phyloP scores from a whole-genome alignment of 2,888 invertebrate genomes.

The Dinocampus coccinellae region DNA sequence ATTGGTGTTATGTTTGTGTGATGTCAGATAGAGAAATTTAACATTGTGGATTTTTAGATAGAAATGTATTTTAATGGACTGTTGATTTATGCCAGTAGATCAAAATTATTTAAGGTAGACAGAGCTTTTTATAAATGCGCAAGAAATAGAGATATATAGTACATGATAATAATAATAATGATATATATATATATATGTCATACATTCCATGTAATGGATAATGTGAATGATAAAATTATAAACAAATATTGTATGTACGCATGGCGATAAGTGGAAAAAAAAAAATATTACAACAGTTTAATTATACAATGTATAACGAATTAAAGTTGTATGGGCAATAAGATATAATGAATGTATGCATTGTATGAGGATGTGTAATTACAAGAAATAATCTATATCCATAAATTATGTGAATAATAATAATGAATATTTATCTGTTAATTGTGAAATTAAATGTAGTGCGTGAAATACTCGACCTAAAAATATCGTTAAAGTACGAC shows the following conservation, averaged over 20 bases:
- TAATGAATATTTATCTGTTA: slow-evolving; percentile 1
- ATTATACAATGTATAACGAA: slow-evolving; percentile 6
- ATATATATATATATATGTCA: slow-evolving; percentile 41
- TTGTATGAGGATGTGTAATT: neutral
- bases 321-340: neutral
- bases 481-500: slow-evolving; percentile 20
- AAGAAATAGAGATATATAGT: slow-evolving; percentile 54
- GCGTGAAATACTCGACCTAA: slow-evolving; percentile 29
- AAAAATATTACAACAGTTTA: slow-evolving; percentile 34
- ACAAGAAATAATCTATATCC: slow-evolving; percentile 1
- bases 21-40: slow-evolving; percentile 63
- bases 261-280: slow-evolving; percentile 39
- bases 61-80: slow-evolving; percentile 65
- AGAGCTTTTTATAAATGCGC: slow-evolving; percentile 65
- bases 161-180: slow-evolving; percentile 38
- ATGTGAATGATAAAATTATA: slow-evolving; percentile 42
- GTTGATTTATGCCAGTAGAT: slow-evolving; percentile 67
- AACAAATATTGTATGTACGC: slow-evolving; percentile 35
- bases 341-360: slow-evolving; percentile 13
- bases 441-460: slow-evolving; percentile 5
- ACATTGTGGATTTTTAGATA: slow-evolving; percentile 64
- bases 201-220: slow-evolving; percentile 53
- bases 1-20: slow-evolving; percentile 68
- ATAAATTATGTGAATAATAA: slow-evolving; percentile 25
- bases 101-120: slow-evolving; percentile 61